phyloP scores from a whole-genome alignment of 2,888 invertebrate species.

The Creontiades dilutus region DNA sequence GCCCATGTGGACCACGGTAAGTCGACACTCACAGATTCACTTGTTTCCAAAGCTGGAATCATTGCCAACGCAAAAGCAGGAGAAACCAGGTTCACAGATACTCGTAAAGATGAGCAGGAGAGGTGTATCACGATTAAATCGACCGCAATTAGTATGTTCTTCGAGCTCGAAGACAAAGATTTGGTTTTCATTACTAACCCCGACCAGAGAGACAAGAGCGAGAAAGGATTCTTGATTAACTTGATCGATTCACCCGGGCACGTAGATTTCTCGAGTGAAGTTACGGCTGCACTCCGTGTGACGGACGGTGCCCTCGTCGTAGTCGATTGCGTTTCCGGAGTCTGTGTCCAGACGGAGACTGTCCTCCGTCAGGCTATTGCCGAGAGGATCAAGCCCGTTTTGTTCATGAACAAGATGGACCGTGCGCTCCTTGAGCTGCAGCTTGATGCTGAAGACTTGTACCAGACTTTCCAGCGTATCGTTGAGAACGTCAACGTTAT shows the following conservation, averaged over 20 bases:
- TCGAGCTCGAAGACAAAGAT: slow-evolving; percentile 97
- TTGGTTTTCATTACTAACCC: slow-evolving; percentile 93
- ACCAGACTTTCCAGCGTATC: slow-evolving; percentile 99
- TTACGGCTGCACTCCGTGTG: slow-evolving; percentile 99
- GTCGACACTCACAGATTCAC: slow-evolving; percentile 99
- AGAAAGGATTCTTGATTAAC: slow-evolving; percentile 99
- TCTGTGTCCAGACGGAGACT: slow-evolving; percentile 99
- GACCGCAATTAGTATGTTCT: slow-evolving; percentile 99
- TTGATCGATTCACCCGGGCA: slow-evolving; percentile 99
- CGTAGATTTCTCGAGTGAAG: slow-evolving; percentile 99
- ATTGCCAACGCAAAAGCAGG: slow-evolving; percentile 99
- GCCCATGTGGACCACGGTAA: slow-evolving; percentile 99
- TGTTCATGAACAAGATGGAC: slow-evolving; percentile 99
- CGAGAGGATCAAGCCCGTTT: slow-evolving; percentile 99
- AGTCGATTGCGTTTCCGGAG: slow-evolving; percentile 99
- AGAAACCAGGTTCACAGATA: slow-evolving; percentile 99
- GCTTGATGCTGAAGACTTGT: slow-evolving; percentile 96
- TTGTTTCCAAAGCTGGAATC: slow-evolving; percentile 99
- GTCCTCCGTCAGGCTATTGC: slow-evolving; percentile 99
- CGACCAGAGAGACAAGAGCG: slow-evolving; percentile 93
- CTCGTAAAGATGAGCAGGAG: slow-evolving; percentile 99
- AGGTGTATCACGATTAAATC: slow-evolving; percentile 99
- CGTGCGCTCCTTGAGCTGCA: slow-evolving; percentile 98
- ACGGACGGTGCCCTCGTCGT: slow-evolving; percentile 99
- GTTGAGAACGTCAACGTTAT: slow-evolving; percentile 99